Evolutionary conservation across 92 coral and sea anemone genomes (phyloP).

Genomic region (Metridium senile): DNA sequence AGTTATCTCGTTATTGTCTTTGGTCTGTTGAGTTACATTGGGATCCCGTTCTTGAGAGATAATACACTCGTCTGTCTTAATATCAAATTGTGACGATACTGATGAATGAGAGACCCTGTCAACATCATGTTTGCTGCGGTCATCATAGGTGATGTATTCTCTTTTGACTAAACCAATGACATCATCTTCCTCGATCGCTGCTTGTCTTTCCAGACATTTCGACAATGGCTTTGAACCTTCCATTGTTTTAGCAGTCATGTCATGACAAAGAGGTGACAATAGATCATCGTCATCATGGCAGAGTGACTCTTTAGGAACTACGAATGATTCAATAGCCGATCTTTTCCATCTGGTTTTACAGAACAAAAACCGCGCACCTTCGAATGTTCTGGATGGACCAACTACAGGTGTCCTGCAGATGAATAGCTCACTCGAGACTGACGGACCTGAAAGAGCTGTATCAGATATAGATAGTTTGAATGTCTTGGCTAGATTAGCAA

Average conservation of each 20-base stretch:
- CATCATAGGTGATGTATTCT: neutral
- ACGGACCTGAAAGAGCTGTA: neutral
- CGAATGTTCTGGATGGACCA: slow-evolving; percentile 9
- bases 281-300: slow-evolving; percentile 3
- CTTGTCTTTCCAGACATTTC: slow-evolving; percentile 20
- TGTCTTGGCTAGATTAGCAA: neutral
- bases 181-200: slow-evolving; percentile 15
- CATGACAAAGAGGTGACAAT: neutral
- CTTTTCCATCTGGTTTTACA: slow-evolving; percentile 23
- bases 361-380: slow-evolving; percentile 41
- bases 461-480: slow-evolving; percentile 15
- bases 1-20: neutral
- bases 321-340: slow-evolving; percentile 6
- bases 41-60: too few relatives aligned
- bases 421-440: neutral
- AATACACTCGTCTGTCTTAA: neutral
- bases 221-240: neutral
- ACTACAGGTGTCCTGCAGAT: neutral
- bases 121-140: neutral
- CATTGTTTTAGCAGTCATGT: neutral
- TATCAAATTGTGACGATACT: neutral
- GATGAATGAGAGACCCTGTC: neutral
- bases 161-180: neutral
- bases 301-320: slow-evolving; percentile 26
- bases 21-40: neutral